A percentile compares a stretch with the other conserved stretches of the same genome.
phyloP scores from a whole-genome alignment of 2,797 vertebrate genomes.

The Tokudaia tokunoshimensis region DNA sequence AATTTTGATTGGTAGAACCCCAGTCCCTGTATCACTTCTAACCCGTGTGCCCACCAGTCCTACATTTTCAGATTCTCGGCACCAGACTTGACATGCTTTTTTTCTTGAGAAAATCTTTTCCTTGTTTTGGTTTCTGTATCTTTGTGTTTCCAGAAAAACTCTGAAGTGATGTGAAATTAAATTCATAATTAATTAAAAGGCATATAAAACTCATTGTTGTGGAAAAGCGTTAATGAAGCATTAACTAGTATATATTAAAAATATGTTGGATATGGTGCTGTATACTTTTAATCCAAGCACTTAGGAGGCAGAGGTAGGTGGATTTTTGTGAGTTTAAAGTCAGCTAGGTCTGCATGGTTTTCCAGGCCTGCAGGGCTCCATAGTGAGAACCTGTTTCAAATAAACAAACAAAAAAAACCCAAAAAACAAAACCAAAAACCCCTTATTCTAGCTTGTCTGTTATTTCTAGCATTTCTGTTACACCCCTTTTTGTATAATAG shows the following conservation, averaged over 20 bases:
- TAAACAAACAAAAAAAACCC: not conserved
- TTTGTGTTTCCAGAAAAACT: not conserved
- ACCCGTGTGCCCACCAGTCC: not conserved
- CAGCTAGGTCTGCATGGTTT: not conserved
- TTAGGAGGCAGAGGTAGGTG: not conserved
- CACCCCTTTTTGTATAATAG: constrained; percentile 28
- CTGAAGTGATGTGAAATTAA: not conserved
- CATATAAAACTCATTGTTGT: not conserved
- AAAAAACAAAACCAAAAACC: not conserved
- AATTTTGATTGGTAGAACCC: constrained; percentile 38
- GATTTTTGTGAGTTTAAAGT: not conserved
- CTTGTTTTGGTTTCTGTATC: constrained; percentile 50
- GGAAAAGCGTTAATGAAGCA: not conserved
- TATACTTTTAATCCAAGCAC: not conserved
- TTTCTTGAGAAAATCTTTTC: not conserved
- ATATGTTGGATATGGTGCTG: not conserved
- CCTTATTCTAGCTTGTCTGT: not conserved
- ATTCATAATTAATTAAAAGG: constrained; percentile 29
- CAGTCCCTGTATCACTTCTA: not conserved
- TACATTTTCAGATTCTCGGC: not conserved
- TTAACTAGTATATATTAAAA: not conserved
- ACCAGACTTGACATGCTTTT: constrained; percentile 36
- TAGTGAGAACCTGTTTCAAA: not conserved
- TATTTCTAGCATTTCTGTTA: constrained; percentile 46
- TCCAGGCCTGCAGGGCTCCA: not conserved